Conservation (phyloP, 2,797 vertebrate genomes). For the Karalla daura region DNA sequence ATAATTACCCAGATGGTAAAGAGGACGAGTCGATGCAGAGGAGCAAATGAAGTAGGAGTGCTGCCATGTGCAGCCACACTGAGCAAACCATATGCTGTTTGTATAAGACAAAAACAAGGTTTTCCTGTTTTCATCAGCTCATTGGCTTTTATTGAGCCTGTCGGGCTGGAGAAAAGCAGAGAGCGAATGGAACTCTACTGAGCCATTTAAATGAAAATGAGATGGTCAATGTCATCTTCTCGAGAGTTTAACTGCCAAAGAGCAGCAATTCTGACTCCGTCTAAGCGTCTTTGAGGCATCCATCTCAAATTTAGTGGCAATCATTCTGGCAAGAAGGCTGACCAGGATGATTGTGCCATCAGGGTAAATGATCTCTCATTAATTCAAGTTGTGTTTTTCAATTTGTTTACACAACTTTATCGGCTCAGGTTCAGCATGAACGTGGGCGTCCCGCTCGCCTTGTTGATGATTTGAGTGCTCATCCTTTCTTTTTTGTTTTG, state of each 20-base stretch:
- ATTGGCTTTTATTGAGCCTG: slow-evolving; percentile 84
- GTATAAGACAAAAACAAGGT: slow-evolving; percentile 64
- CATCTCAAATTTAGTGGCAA: slow-evolving; percentile 51
- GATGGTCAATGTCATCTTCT: slow-evolving; percentile 79
- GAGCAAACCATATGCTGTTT: slow-evolving; percentile 75
- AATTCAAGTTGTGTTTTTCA: slow-evolving; percentile 51
- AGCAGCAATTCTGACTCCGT: slow-evolving; percentile 49
- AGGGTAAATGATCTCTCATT: slow-evolving; percentile 55
- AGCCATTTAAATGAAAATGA: slow-evolving; percentile 82
- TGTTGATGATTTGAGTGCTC: slow-evolving; percentile 33
- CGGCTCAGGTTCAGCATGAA: slow-evolving; percentile 22
- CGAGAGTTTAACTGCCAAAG: slow-evolving; percentile 62
- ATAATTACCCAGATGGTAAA: slow-evolving; percentile 74
- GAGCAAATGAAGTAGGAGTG: slow-evolving; percentile 66
- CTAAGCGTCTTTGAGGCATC: slow-evolving; percentile 50
- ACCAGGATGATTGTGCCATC: slow-evolving; percentile 38
- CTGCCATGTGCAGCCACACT: slow-evolving; percentile 62
- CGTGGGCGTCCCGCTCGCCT: slow-evolving; percentile 19
- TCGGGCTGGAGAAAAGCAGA: slow-evolving; percentile 71
- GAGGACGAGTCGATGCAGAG: slow-evolving; percentile 62
- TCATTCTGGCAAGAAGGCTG: slow-evolving; percentile 49
- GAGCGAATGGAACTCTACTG: slow-evolving; percentile 75
- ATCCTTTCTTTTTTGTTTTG: slow-evolving; percentile 30
- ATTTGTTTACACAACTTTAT: slow-evolving; percentile 55
- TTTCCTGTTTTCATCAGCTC: slow-evolving; percentile 76